These are phyloP conservation scores for Melitaea athalia DNA, from an alignment of 2,888 invertebrate species.

Conservation along the genomic window DNA sequence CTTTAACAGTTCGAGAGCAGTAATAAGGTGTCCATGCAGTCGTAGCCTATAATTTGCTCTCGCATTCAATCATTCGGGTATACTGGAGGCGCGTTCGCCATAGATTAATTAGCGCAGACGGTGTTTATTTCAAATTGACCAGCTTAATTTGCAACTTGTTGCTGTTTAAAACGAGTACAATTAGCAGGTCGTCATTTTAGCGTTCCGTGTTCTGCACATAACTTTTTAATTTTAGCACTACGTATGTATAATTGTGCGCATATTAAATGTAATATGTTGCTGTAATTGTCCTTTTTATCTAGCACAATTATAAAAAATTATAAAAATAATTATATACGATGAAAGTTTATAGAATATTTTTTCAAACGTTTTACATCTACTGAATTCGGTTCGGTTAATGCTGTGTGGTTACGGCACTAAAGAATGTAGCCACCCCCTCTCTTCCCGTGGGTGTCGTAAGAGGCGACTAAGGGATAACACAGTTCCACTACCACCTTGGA, in stretches of 20 bases:
- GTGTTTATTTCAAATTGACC: slow-evolving; percentile 13
- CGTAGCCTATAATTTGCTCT: slow-evolving; percentile 75
- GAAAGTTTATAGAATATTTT: no score
- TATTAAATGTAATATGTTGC: neutral
- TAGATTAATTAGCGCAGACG: slow-evolving; percentile 43
- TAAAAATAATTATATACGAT: no score
- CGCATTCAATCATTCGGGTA: slow-evolving; percentile 74
- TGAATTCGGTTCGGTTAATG: no score
- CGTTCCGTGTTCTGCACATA: neutral
- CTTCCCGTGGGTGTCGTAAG: no score
- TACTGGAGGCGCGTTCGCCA: slow-evolving; percentile 50
- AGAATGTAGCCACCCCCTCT: no score
- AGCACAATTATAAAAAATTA: no score
- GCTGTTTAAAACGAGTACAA: slow-evolving; percentile 6
- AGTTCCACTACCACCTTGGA: no score
- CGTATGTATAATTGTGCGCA: no score
- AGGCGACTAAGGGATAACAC: no score
- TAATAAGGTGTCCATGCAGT: slow-evolving; percentile 72
- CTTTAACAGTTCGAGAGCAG: slow-evolving; percentile 75
- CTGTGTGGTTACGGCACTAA: no score
- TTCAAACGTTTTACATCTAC: no score
- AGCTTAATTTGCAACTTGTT: slow-evolving; percentile 13
- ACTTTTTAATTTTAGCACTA: neutral
- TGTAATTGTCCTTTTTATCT: no score
- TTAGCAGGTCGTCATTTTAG: slow-evolving; percentile 3